A percentile compares a stretch with the other conserved stretches of the same genome.
phyloP scores from a whole-genome alignment of 2,888 invertebrate genomes.

The Apantesis nais region DNA sequence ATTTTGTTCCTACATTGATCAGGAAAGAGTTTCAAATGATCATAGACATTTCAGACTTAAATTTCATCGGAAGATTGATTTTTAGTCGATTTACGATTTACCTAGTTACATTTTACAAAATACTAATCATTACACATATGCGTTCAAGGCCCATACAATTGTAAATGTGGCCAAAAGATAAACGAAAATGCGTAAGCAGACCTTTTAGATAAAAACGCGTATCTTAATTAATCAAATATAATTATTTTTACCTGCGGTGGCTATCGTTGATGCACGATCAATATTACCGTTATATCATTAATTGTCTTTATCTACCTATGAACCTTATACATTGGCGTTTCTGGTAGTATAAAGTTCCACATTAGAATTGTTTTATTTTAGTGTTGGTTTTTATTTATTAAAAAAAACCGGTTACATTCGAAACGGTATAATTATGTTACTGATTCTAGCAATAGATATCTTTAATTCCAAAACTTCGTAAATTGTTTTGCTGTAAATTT shows the following conservation, averaged over 20 bases:
- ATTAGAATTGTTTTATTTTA: not conserved
- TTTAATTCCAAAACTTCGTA: too few relatives aligned
- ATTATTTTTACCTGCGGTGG: conserved; percentile 38
- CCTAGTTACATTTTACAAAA: not conserved
- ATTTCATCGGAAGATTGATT: not conserved
- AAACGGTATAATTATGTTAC: not conserved
- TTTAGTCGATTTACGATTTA: not conserved
- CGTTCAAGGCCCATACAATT: conserved; percentile 36
- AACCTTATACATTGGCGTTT: not conserved
- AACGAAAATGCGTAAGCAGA: conserved; percentile 36
- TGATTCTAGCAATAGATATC: not conserved
- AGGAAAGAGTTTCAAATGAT: not conserved
- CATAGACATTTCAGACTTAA: not conserved
- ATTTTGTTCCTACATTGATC: not conserved
- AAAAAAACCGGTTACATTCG: not conserved
- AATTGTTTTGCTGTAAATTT: too few relatives aligned
- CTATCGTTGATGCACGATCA: conserved; percentile 44
- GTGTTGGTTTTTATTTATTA: not conserved
- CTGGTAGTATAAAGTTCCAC: not conserved
- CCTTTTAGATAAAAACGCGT: conserved; percentile 42
- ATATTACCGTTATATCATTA: conserved; percentile 30
- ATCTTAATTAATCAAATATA: conserved; percentile 47
- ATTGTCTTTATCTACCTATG: not conserved
- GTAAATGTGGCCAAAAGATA: conserved; percentile 42
- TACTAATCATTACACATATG: conserved; percentile 19